Evolutionary conservation across 2,113 vertebrate species (phyloP), one percentile per base, ranked within the genome.

Genomic region (Chiloscyllium plagiosum): DNA sequence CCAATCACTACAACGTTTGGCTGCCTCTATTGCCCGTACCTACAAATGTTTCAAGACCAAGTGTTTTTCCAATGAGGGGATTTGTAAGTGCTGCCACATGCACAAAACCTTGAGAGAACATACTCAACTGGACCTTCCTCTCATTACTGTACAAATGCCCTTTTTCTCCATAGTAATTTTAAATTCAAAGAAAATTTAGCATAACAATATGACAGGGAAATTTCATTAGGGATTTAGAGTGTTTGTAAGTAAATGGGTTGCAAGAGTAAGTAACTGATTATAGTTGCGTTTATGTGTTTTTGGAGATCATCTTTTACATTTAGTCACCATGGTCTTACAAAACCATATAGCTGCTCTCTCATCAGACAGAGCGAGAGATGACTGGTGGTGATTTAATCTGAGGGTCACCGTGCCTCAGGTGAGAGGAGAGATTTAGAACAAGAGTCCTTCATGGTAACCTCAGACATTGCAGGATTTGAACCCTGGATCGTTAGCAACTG

Each of bases 21-120:
- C 33, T 22, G 33, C 20, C 29, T n/a, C 1, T 22, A 66, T 93
- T 61, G 37, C 61, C 61, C 33, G 8, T 93, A 68, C 37, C 89
- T 66, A 4, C 80, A 83, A 47, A 83, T 19, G 19, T 37, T 83
- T 22, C 80, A 83, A 83, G 37, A 83, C 80, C 4, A 15, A 92
- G 89, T n/a, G 37, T 76, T 50, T 24, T 37, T 76, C 29, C 12
- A 15, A 50, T 24, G 37, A 70, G 15, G 56, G 87, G 52, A 65
- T 83, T 47, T 37, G 72, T 95, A 95, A 95, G 52, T 37, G 15
- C 69, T 95, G 68, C 69, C 94, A 95, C 68, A 95, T 95, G 87
- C 50, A 52, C 17, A 65, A 95, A 95, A 76, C 94, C 47, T 29
- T 70, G 94, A 69, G 94, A 52, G 68, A 95, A 76, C 42, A 29